Evolutionary conservation across 2,113 vertebrate genomes (phyloP), one percentile per base, ranked within the genome.

Genomic region (Pitta sordida): DNA sequence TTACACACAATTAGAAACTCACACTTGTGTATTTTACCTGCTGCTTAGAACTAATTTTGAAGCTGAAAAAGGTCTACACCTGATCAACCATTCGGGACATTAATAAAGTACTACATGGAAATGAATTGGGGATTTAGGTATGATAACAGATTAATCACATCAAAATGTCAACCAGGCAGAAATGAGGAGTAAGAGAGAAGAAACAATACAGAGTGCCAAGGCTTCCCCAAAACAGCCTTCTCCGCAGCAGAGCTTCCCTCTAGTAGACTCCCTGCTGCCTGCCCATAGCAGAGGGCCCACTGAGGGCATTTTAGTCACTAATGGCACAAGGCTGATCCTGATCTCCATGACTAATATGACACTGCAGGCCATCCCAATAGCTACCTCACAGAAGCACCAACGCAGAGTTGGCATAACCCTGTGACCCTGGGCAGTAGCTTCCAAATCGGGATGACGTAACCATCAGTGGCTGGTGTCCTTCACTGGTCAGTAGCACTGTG

Each of bases 81-180:
- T 37, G 34, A 67, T 75, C 55, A 63, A 18, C 23, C 15, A 69
- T 62, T 69, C 82, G 60, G 63, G 1, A 86, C 53, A 60, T 49
- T 82, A 86, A 86, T 69, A 90, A 92, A 94, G 79, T 52, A n/a
- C 85, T 94, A 82, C 58, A 68, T 65, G 85, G 80, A 82, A 94
- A 95, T 83, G 51, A 80, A 36, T 0, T 70, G 23, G 22, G 78
- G 69, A 93, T 95, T 90, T 96, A 96, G 95, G 81, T 97, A 95
- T 85, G 94, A 93, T 93, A 85, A 96, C 83, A 90, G 88, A 94
- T 97, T 74, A 70, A 91, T 90, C 86, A 89, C 13, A 49, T 11
- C 91, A 95, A 84, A 96, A 96, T 81, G 59, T 94, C 96, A 97
- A 94, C 89, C 89, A 95, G 83, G 85, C 92, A 92, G 90, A 94